Evolutionary conservation across 1,140 invertebrate genomes (phyloP), one percentile per base, ranked within the genome.

Genomic region (Pogonomyrmex californicus): DNA sequence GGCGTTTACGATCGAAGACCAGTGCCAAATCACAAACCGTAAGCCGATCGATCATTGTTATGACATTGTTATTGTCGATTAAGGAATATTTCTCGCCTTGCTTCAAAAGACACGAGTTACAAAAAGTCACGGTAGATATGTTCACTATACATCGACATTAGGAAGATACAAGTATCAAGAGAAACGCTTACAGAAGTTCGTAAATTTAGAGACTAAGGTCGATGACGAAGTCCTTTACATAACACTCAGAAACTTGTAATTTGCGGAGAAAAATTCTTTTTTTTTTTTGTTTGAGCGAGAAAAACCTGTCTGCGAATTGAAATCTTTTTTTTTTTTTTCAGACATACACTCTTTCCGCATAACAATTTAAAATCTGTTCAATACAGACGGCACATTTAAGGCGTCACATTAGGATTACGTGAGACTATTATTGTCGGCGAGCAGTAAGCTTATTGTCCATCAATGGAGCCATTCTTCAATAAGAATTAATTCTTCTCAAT

Each of bases 321-420:
- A 54, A 56, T 47, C 30, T 23, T 30, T 38, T 38, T 49, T 30
- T 38, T 38, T 49, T 23, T 66, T 23, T 79, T 47, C 4, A 41
- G 23, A 58, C 56, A 17, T 70, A 70, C 14, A n/a, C 36, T 23
- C 23, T 54, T 79, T 41, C 36, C 9, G 63, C 10, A 44, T 70
- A 70, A 81, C 23, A 30, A 9, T 71, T 82, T 71, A 82, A 82
- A 68, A 82, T 82, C 79, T 83, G 66, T 73, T 62, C 30, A 41
- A 62, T 10, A 83, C 54, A 83, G 54, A 73, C 41, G 79, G 79
- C 79, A 83, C 79, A 83, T 49, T 83, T 73, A 83, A 83, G 79
- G 79, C 79, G 68, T 83, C 58, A 73, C 54, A 73, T 82, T 75
- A 75, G 68, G 33, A 73, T 83, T 83, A 83, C 41, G 79, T 83